A percentile compares a stretch with the other conserved stretches of the same genome.
These are phyloP conservation scores for Machimus atricapillus DNA, from an alignment of 2,888 invertebrate species.

Conservation along the genomic window DNA sequence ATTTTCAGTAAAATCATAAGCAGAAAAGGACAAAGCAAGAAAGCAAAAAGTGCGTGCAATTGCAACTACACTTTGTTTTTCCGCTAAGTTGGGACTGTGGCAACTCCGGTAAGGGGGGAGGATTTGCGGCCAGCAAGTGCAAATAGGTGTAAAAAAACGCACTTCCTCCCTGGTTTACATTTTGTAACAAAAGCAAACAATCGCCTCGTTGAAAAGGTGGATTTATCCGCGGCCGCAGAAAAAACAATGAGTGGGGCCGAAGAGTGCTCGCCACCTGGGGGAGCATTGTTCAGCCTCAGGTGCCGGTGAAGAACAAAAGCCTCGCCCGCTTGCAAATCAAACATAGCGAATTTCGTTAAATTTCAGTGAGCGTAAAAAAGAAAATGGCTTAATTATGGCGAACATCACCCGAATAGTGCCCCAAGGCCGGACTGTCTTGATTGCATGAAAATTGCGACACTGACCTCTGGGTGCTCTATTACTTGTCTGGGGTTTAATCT, in stretches of 20 bases:
- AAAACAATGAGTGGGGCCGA: neutral
- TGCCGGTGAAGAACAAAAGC: neutral
- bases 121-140: neutral
- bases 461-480: neutral
- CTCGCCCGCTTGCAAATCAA: neutral
- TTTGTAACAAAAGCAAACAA: neutral
- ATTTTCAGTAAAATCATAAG: neutral
- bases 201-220: neutral
- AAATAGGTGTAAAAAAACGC: constrained; percentile 1
- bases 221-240: neutral
- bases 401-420: neutral
- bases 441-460: neutral
- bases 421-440: neutral
- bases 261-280: neutral
- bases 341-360: neutral
- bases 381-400: neutral
- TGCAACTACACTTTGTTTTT: neutral
- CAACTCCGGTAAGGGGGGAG: neutral
- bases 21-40: neutral
- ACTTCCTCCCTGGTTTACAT: neutral
- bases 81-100: neutral
- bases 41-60: neutral
- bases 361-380: neutral
- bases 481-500: neutral
- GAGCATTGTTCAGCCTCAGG: neutral